Base-by-base conservation (phyloP, 1,140 invertebrate species). In the Portunus trituberculatus region DNA sequence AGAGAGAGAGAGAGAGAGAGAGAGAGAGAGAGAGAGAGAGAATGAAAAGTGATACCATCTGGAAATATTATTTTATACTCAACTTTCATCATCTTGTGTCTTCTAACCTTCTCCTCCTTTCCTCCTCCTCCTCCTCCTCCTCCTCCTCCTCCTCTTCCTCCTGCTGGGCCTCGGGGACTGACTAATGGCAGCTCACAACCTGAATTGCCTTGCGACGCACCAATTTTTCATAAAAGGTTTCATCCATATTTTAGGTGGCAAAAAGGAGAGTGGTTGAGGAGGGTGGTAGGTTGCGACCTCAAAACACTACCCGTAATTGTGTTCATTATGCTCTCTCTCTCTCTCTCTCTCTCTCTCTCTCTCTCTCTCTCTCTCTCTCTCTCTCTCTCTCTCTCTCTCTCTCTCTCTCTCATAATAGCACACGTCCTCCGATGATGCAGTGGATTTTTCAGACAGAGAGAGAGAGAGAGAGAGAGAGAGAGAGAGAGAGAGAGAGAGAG, bases 291-390 rank as follows among this genome's bases (percentile, higher is more conserved):
- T n/a, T 20, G 8, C 67, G 67, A 76, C 67, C 67, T 8, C 67
- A 76, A 76, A 76, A 76, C 16, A 76, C 67, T 76, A n/a, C 20
- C 67, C 67, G 20, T 76, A 76, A 76, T 76, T 76, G 67, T 76
- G 20, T 76, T 76, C 67, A 76, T 76, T 76, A 76, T 88, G 32
- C 6, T 32, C 86, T 88, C 86, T 46, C 45, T 76, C 67, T 76
- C 67, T 76, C 67, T 76, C 67, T 76, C 67, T 76, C 86, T 88
- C 86, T 88, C 31, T 88, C 86, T 88, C 86, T 88, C 84, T 88
- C 45, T 88, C 86, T 46, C n/a, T 32, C 31, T 20, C 86, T 88
- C 86, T 46, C 86, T 45, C 86, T 88, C 86, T 88, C 28, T 46
- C 86, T 46, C 45, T 88, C 45, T 88, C 86, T 45, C 32, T n/a